Conservation (phyloP, 2,888 invertebrate species). For the Epsilonema sp. region DNA sequence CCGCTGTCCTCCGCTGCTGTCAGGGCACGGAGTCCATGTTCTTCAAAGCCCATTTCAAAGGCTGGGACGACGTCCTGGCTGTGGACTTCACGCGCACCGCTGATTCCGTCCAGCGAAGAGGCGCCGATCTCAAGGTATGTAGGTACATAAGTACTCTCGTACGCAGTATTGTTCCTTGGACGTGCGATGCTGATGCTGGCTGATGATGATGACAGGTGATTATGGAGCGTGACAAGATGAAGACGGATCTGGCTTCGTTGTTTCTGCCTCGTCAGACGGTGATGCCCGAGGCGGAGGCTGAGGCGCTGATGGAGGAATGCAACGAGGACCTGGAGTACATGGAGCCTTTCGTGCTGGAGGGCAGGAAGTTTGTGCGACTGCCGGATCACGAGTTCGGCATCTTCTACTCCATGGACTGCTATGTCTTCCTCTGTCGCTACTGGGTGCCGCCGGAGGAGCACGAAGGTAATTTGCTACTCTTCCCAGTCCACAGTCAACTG, state of each 20-base stretch:
- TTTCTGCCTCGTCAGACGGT: constrained; percentile 81
- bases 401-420: constrained; percentile 85
- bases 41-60: constrained; percentile 85
- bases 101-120: constrained; percentile 82
- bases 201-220: too few species aligned
- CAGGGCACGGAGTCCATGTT: constrained; percentile 40
- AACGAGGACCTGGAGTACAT: constrained; percentile 93
- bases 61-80: constrained; percentile 97
- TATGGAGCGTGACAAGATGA: constrained; percentile 40
- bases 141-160: constrained; percentile 4
- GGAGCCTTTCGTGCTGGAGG: constrained; percentile 76
- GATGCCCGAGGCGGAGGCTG: constrained; percentile 14
- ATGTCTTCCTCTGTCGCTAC: constrained; percentile 90
- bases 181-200: background rate
- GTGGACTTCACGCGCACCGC: constrained; percentile 97
- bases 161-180: background rate
- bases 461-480: too few species aligned
- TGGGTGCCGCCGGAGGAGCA: constrained; percentile 52
- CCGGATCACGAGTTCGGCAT: constrained; percentile 76
- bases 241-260: constrained; percentile 73
- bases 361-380: constrained; percentile 82
- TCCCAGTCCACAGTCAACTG: too few species aligned
- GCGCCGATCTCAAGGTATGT: constrained; percentile 60
- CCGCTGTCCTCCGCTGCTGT: constrained; percentile 64
- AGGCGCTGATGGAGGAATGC: constrained; percentile 48